Percentiles rank a stretch among this genome's conserved stretches.
Conservation (phyloP, 2,113 vertebrate genomes). For the Dromaius novaehollandiae region DNA sequence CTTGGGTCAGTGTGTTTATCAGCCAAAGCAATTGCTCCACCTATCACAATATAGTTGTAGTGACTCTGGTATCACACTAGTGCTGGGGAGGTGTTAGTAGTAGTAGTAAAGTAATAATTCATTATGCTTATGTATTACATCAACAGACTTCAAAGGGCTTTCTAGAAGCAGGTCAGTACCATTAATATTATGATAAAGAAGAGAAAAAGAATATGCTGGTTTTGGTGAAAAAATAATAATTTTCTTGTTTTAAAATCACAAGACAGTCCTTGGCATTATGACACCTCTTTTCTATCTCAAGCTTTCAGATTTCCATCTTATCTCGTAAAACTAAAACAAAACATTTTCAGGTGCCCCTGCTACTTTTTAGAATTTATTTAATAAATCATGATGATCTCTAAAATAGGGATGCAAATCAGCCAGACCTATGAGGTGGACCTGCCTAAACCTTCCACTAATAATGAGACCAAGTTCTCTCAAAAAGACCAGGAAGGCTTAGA, state of each 20-base stretch:
- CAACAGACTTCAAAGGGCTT: not conserved
- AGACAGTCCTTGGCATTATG: not conserved
- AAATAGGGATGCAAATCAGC: not conserved
- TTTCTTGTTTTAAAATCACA: not conserved
- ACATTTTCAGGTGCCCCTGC: no score
- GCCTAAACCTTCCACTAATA: not conserved
- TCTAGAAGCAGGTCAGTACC: not conserved
- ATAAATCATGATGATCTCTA: not conserved
- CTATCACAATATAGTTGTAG: not conserved
- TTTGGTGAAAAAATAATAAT: not conserved
- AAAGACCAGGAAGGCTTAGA: not conserved
- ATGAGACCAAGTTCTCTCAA: not conserved
- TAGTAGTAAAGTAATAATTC: not conserved
- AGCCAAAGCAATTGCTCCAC: not conserved
- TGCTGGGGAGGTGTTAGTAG: not conserved
- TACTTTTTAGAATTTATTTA: not conserved
- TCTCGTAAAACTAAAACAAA: not conserved
- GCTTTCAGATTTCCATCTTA: not conserved
- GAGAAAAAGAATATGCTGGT: rapidly evolving
- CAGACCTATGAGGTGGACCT: not conserved
- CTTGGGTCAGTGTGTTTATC: not conserved
- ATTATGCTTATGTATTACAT: not conserved
- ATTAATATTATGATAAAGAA: not conserved
- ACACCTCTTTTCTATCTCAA: not conserved
- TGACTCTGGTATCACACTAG: not conserved